phyloP scores from a whole-genome alignment of 2,797 vertebrate species.

The Aeoliscus strigatus region DNA sequence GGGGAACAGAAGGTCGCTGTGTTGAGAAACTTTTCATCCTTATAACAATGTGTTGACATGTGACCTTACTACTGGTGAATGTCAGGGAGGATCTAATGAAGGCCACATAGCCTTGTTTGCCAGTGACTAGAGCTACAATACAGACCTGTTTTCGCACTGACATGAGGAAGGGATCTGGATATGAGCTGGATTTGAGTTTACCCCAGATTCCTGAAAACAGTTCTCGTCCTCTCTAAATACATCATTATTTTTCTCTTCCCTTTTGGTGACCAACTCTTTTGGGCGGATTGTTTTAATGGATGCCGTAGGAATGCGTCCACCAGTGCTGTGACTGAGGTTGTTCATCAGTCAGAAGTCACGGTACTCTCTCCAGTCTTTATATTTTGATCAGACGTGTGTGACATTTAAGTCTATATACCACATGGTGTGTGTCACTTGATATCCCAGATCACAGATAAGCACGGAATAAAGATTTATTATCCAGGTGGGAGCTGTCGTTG shows the following conservation, averaged over 20 bases:
- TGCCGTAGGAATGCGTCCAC: constrained; percentile 18
- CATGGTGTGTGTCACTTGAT: constrained; percentile 57
- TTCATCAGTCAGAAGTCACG: constrained; percentile 53
- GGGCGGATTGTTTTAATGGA: too few species aligned
- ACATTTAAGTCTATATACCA: constrained; percentile 75
- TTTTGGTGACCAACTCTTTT: too few species aligned
- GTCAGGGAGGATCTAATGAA: constrained; percentile 70
- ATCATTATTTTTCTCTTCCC: constrained; percentile 33
- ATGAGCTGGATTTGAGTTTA: too few species aligned
- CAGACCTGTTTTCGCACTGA: constrained; percentile 44
- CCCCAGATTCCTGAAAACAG: constrained; percentile 38
- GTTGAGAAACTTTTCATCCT: constrained; percentile 58
- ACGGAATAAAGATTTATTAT: constrained; percentile 59
- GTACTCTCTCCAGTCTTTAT: constrained; percentile 45
- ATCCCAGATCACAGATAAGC: constrained; percentile 51
- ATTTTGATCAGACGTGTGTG: constrained; percentile 64
- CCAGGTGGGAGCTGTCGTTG: constrained; percentile 35
- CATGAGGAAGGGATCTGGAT: constrained; percentile 47
- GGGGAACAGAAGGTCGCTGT: constrained; percentile 50
- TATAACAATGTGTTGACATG: constrained; percentile 72
- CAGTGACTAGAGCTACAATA: constrained; percentile 40
- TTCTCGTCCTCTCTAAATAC: constrained; percentile 7
- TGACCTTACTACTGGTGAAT: constrained; percentile 63
- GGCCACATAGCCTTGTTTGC: constrained; percentile 56
- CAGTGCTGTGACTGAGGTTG: constrained; percentile 49